Evolutionary conservation across 2,113 vertebrate species (phyloP).

Genomic region (Osmerus mordax): DNA sequence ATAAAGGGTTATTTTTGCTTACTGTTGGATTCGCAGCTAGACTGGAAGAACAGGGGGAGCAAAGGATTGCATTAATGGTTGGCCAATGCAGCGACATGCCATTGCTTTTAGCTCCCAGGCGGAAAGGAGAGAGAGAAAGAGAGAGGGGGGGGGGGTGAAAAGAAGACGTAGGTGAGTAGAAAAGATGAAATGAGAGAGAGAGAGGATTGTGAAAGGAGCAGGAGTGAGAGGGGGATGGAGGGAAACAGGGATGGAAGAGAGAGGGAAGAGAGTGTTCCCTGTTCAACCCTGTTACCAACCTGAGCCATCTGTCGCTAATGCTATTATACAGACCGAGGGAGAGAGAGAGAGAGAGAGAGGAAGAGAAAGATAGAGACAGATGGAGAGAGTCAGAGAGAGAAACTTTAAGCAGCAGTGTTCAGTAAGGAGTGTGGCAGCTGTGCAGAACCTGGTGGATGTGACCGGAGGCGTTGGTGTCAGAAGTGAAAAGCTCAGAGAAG

Average conservation of each 20-base stretch:
- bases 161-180: not conserved
- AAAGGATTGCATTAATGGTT: constrained; percentile 51
- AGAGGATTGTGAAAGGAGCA: no score
- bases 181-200: not conserved
- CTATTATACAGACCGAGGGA: constrained; percentile 4
- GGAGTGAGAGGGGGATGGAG: not conserved
- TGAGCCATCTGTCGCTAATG: constrained; percentile 8
- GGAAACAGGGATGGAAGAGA: not conserved
- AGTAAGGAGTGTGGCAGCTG: not conserved
- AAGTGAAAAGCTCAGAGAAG: constrained; percentile 71
- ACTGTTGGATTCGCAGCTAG: constrained; percentile 40
- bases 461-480: constrained; percentile 67
- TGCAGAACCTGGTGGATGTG: constrained; percentile 36
- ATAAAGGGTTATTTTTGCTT: constrained; percentile 52
- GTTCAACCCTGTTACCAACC: not conserved
- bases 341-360: constrained; percentile 8
- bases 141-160: not conserved
- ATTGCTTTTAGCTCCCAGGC: constrained; percentile 50
- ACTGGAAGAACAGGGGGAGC: constrained; percentile 6
- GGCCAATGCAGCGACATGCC: constrained; percentile 46
- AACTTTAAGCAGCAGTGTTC: constrained; percentile 38
- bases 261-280: constrained; percentile 15
- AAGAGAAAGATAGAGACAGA: constrained; percentile 2
- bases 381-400: not conserved
- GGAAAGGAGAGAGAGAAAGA: constrained; percentile 15